Percentiles rank a stretch among this genome's conserved stretches.
Conservation (phyloP, 1,140 invertebrate genomes). For the Holotrichia oblita region DNA sequence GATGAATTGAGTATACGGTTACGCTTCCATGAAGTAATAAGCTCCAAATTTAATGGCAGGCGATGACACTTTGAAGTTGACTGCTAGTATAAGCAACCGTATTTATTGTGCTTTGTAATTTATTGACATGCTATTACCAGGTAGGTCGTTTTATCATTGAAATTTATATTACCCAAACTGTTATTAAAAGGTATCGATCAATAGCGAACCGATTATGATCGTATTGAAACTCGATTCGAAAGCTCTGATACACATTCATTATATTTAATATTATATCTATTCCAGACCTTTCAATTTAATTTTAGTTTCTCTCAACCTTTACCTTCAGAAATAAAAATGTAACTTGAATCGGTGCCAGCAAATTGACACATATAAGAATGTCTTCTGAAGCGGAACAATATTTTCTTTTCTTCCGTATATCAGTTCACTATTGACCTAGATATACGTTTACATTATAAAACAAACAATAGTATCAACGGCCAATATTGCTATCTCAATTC, state of each 20-base stretch:
- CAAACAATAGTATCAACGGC: background rate
- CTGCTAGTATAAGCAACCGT: background rate
- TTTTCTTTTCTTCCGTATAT: background rate
- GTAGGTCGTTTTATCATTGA: too few species aligned
- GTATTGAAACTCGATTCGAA: too few species aligned
- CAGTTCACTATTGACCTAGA: background rate
- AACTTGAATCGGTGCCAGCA: too few species aligned
- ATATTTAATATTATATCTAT: too few species aligned
- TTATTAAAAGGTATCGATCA: too few species aligned
- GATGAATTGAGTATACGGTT: background rate
- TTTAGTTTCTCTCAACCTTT: too few species aligned
- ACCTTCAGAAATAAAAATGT: too few species aligned
- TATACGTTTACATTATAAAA: conserved; percentile 1
- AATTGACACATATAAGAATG: too few species aligned
- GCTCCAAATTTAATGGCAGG: background rate
- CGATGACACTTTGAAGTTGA: background rate
- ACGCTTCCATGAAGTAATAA: conserved; percentile 1
- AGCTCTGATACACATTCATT: too few species aligned
- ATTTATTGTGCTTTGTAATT: background rate
- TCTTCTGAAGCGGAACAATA: background rate
- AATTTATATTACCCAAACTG: too few species aligned
- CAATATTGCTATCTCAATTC: background rate
- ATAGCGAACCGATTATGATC: too few species aligned
- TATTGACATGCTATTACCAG: background rate
- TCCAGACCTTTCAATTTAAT: too few species aligned